Percentiles rank a stretch among this genome's conserved stretches.
Conservation (phyloP, 2,888 invertebrate genomes). For the Drosophila nr. medialis region DNA sequence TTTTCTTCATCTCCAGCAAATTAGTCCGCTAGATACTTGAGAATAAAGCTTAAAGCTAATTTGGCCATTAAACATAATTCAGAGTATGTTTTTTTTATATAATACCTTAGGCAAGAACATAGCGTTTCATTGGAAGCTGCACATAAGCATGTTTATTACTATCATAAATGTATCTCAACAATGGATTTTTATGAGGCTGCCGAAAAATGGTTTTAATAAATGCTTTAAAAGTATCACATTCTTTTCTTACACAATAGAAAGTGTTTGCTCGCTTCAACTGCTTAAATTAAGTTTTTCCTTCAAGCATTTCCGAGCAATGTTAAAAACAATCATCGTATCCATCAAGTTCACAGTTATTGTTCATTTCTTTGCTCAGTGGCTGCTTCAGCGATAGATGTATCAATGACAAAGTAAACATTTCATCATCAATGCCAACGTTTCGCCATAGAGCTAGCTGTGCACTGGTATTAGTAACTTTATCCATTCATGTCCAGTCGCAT, state of each 20-base stretch:
- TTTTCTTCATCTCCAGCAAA: background rate
- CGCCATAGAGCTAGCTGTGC: slow-evolving; percentile 21
- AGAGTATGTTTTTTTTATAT: background rate
- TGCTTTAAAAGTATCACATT: background rate
- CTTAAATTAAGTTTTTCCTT: background rate
- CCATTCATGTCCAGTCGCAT: slow-evolving; percentile 43
- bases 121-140: background rate
- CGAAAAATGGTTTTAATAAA: background rate
- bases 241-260: background rate
- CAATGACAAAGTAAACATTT: slow-evolving; percentile 64
- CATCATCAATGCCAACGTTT: slow-evolving; percentile 55
- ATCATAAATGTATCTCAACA: background rate
- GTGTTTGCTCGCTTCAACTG: background rate
- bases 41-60: background rate
- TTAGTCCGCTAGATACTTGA: background rate
- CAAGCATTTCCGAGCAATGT: background rate
- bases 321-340: slow-evolving; percentile 9
- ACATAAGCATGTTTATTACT: background rate
- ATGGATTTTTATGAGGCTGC: background rate
- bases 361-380: slow-evolving; percentile 38
- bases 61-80: background rate
- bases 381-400: slow-evolving; percentile 50
- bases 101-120: background rate
- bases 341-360: slow-evolving; percentile 19
- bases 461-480: slow-evolving; percentile 32